These are phyloP conservation scores for Polydrusus pterygomalis DNA, from an alignment of 2,888 invertebrate genomes.

Conservation along the genomic window DNA sequence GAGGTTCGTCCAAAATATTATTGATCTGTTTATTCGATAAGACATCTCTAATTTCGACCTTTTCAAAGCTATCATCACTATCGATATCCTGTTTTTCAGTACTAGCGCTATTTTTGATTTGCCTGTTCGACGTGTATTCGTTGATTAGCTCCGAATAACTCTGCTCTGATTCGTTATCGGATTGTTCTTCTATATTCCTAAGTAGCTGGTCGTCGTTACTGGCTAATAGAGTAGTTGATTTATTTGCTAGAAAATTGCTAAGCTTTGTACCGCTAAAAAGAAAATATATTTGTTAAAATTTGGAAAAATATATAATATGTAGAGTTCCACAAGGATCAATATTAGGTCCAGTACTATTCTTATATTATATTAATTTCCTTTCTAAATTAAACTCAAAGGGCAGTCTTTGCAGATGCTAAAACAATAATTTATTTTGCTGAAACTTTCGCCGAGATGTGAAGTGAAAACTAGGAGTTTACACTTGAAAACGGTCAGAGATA, in stretches of 20 bases:
- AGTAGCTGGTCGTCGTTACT: conserved; percentile 58
- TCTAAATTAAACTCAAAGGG: too few species aligned
- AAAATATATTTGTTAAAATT: too few species aligned
- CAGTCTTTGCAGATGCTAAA: too few species aligned
- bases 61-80: conserved; percentile 61
- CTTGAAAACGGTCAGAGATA: too few species aligned
- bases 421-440: too few species aligned
- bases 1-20: conserved; percentile 58
- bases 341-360: too few species aligned
- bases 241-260: conserved; percentile 69
- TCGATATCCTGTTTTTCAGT: conserved; percentile 18
- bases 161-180: conserved; percentile 67
- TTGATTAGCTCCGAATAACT: conserved; percentile 70
- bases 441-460: too few species aligned
- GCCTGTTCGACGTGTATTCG: conserved; percentile 66
- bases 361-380: too few species aligned
- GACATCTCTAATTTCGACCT: conserved; percentile 51
- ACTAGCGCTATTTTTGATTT: conserved; percentile 27
- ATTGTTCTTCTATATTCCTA: conserved; percentile 59
- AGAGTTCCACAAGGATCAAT: too few species aligned
- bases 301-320: too few species aligned
- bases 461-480: too few species aligned
- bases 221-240: conserved; percentile 44
- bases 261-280: conserved; percentile 69
- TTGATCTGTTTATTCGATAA: conserved; percentile 12